Percentiles rank a stretch among this genome's conserved stretches.
These are phyloP conservation scores for Otolemur crassicaudatus DNA, from an alignment of 2,797 vertebrate species.

Conservation along the genomic window DNA sequence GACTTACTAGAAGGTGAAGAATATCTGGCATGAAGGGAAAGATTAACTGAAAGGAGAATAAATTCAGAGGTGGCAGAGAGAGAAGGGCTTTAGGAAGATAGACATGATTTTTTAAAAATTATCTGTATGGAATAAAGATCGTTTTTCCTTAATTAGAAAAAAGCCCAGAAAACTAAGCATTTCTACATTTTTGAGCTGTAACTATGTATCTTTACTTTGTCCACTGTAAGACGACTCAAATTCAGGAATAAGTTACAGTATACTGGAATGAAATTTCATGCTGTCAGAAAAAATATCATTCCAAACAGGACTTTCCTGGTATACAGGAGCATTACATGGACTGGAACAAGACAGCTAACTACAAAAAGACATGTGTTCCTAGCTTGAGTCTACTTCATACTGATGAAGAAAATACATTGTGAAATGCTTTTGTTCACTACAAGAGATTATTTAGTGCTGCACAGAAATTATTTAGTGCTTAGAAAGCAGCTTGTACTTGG, in stretches of 20 bases:
- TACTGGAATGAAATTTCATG: conserved; percentile 3
- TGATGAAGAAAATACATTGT: no score
- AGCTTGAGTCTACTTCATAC: no score
- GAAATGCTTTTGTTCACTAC: no score
- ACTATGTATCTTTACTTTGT: neutral
- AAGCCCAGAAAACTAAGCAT: neutral
- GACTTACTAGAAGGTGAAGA: neutral
- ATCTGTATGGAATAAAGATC: neutral
- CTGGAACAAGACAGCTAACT: no score
- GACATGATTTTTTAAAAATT: neutral
- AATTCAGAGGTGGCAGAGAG: neutral
- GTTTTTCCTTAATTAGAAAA: neutral
- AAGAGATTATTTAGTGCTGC: no score
- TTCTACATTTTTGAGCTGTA: conserved; percentile 26
- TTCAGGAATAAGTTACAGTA: conserved; percentile 12
- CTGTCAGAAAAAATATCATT: neutral
- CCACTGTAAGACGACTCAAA: neutral
- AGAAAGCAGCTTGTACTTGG: no score
- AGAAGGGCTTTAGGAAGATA: neutral
- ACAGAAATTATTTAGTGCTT: no score
- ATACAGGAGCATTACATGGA: no score
- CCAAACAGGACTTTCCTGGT: neutral
- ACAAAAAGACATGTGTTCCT: no score
- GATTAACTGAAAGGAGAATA: neutral
- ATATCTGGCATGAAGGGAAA: neutral